A percentile compares a stretch with the other conserved stretches of the same genome.
phyloP scores from a whole-genome alignment of 2,888 invertebrate species.

The Tanaodytes sp. region DNA sequence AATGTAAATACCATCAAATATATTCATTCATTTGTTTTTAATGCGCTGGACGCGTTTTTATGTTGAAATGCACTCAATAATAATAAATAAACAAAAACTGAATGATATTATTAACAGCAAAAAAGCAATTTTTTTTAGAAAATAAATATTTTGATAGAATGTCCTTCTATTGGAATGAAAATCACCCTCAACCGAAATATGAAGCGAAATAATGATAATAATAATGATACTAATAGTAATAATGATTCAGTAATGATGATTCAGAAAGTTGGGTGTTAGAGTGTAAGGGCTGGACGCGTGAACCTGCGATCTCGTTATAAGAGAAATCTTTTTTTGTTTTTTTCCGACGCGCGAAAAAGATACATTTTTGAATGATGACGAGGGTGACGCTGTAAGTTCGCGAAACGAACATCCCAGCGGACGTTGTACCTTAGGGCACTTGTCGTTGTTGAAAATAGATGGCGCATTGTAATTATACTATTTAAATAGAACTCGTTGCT shows the following conservation, averaged over 20 bases:
- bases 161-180: slow-evolving; percentile 11
- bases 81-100: no score
- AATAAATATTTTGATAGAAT: slow-evolving; percentile 22
- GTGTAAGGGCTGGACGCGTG: slow-evolving; percentile 23
- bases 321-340: slow-evolving; percentile 1
- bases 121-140: slow-evolving; percentile 30
- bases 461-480: slow-evolving; percentile 50
- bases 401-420: slow-evolving; percentile 30
- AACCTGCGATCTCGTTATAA: slow-evolving; percentile 23
- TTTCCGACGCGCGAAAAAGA: slow-evolving; percentile 32
- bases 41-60: slow-evolving; percentile 44
- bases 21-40: slow-evolving; percentile 36
- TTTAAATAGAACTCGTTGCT: slow-evolving; percentile 50
- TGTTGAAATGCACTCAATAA: slow-evolving; percentile 30
- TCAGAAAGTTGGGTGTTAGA: slow-evolving; percentile 36
- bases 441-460: slow-evolving; percentile 50
- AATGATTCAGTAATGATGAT: slow-evolving; percentile 16
- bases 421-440: slow-evolving; percentile 48
- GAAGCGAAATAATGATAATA: slow-evolving; percentile 10
- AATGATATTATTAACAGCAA: slow-evolving; percentile 20
- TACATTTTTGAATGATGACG: slow-evolving; percentile 29
- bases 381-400: slow-evolving; percentile 25
- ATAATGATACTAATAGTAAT: slow-evolving; percentile 17
- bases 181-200: slow-evolving; percentile 30
- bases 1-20: slow-evolving; percentile 34